A percentile compares a stretch with the other conserved stretches of the same genome.
phyloP scores from a whole-genome alignment of 2,797 vertebrate species.

The Eidolon dupreanum region DNA sequence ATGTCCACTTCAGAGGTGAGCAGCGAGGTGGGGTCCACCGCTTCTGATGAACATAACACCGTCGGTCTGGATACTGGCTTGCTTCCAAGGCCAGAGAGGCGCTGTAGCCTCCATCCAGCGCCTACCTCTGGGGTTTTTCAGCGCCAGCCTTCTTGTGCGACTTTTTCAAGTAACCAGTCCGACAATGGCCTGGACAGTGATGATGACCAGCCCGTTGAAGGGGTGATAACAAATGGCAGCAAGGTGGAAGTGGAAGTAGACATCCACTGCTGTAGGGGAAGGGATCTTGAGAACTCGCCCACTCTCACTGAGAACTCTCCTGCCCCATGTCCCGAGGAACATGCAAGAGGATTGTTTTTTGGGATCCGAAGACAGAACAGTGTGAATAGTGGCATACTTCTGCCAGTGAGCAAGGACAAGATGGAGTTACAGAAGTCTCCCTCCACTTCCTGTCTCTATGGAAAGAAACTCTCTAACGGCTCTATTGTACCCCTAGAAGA shows the following conservation, averaged over 20 bases:
- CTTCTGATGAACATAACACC: constrained; percentile 93
- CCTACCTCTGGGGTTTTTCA: constrained; percentile 90
- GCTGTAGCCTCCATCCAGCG: constrained; percentile 94
- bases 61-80: constrained; percentile 81
- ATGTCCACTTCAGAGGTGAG: constrained; percentile 96
- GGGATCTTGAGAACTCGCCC: constrained; percentile 87
- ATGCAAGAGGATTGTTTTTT: constrained; percentile 78
- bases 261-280: constrained; percentile 96
- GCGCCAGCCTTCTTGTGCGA: constrained; percentile 94
- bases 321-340: constrained; percentile 81
- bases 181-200: constrained; percentile 98
- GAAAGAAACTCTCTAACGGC: constrained; percentile 97
- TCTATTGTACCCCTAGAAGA: constrained; percentile 96
- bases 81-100: constrained; percentile 90
- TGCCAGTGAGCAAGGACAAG: constrained; percentile 90
- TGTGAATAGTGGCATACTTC: constrained; percentile 89
- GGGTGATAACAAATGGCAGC: constrained; percentile 96
- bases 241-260: constrained; percentile 98
- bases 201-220: constrained; percentile 94
- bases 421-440: constrained; percentile 94
- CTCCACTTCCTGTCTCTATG: constrained; percentile 94
- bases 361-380: constrained; percentile 92
- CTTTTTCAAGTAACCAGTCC: constrained; percentile 97
- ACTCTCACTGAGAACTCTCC: constrained; percentile 80
- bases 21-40: constrained; percentile 97